Percentiles rank a stretch among this genome's conserved stretches.
phyloP scores from a whole-genome alignment of 2,797 vertebrate genomes.

The Phyllotis vaccarum region DNA sequence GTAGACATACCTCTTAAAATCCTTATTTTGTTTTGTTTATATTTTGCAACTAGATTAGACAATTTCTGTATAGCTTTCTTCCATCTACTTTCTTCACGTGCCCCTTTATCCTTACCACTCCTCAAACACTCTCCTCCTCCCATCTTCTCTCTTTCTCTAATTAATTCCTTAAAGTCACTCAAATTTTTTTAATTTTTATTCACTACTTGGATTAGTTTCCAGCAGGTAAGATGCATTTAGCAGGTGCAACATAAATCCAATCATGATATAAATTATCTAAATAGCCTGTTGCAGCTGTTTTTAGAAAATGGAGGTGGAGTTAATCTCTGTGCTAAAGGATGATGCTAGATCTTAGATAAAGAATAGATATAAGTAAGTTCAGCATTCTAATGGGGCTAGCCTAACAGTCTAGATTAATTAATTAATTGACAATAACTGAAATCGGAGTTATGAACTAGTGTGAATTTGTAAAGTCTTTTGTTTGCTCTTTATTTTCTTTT shows the following conservation, averaged over 20 bases:
- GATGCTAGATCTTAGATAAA: not conserved
- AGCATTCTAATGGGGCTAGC: not conserved
- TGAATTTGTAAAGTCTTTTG: not conserved
- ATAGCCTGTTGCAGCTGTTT: not conserved
- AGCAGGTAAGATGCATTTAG: conserved; percentile 26
- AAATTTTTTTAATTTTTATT: conserved; percentile 34
- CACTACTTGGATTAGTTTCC: conserved; percentile 11
- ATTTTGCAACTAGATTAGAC: not conserved
- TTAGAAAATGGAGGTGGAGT: not conserved
- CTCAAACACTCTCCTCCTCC: too few species aligned
- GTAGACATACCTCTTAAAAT: not conserved
- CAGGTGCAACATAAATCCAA: not conserved
- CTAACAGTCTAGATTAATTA: not conserved
- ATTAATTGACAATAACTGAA: not conserved
- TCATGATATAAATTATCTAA: conserved; percentile 46
- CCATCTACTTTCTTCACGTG: too few species aligned
- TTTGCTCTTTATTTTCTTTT: not conserved
- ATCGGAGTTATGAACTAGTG: not conserved
- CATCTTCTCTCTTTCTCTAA: not conserved
- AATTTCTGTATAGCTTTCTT: not conserved
- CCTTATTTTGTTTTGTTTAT: not conserved
- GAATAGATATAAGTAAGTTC: not conserved
- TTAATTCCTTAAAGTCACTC: not conserved
- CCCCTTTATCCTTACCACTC: not conserved
- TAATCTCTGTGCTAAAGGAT: not conserved